Percentiles rank a stretch among this genome's conserved stretches.
These are phyloP conservation scores for Tenthredo notha DNA, from an alignment of 2,888 invertebrate species.

Conservation along the genomic window DNA sequence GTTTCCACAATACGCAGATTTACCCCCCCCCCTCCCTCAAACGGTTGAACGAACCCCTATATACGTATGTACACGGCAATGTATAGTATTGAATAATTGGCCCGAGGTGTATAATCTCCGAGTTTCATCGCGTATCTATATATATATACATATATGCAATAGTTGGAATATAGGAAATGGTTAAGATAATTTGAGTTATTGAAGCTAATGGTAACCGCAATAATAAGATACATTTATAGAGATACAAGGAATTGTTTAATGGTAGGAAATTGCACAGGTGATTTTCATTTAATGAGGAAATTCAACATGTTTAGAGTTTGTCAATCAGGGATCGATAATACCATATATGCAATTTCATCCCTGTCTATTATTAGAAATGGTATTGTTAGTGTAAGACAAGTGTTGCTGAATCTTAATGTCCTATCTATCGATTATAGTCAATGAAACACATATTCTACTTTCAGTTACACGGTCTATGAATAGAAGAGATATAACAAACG, in stretches of 20 bases:
- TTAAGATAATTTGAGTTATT: conserved; percentile 25
- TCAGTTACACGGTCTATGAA: not conserved
- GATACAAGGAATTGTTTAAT: not conserved
- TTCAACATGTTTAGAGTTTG: not conserved
- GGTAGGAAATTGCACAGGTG: not conserved
- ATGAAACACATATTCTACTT: not conserved
- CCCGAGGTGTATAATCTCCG: not conserved
- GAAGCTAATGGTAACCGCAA: not conserved
- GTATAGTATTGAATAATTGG: not conserved
- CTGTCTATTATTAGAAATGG: not conserved
- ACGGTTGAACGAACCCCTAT: not conserved
- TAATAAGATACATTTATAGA: not conserved
- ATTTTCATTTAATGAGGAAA: not conserved
- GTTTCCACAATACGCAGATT: not conserved
- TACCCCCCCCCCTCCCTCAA: no score
- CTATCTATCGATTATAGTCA: not conserved
- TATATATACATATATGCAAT: no score
- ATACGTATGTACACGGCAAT: no score
- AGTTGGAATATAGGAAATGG: conserved; percentile 37
- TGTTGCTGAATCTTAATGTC: not conserved
- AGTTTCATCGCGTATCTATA: not conserved
- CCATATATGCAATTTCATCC: not conserved
- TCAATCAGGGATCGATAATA: not conserved
- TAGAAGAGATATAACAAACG: not conserved
- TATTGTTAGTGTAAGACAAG: not conserved